phyloP scores from a whole-genome alignment of 2,888 invertebrate genomes.

The Phyto melanocephala region DNA sequence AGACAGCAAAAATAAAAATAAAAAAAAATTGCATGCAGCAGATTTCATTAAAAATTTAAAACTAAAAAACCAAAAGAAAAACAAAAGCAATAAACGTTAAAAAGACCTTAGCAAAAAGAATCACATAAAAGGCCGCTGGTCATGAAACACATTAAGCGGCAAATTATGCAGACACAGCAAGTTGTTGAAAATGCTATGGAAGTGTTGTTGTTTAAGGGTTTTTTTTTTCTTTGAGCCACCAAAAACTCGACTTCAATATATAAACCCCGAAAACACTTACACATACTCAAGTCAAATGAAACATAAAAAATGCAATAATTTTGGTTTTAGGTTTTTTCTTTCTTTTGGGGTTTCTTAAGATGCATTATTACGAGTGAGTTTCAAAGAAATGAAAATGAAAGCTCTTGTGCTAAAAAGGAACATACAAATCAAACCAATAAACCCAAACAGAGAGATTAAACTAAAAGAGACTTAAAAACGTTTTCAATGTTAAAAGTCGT shows the following conservation, averaged over 20 bases:
- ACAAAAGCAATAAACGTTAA: background rate
- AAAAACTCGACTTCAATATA: background rate
- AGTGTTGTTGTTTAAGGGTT: conserved; percentile 28
- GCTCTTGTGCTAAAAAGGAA: conserved; percentile 19
- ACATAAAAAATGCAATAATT: conserved; percentile 54
- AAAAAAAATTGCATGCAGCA: conserved; percentile 22
- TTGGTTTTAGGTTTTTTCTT: conserved; percentile 2
- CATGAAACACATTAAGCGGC: conserved; percentile 65
- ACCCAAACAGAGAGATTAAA: background rate
- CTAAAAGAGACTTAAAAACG: conserved; percentile 29
- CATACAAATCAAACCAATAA: background rate
- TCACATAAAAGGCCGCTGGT: conserved; percentile 61
- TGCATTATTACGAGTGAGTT: conserved; percentile 44
- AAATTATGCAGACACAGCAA: conserved; percentile 67
- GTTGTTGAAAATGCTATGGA: conserved; percentile 57
- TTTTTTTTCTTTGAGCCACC: conserved; percentile 1
- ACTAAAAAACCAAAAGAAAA: conserved; percentile 12
- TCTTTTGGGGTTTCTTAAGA: conserved; percentile 24
- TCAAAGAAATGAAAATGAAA: conserved; percentile 63
- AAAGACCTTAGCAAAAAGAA: conserved; percentile 38
- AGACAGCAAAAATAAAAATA: background rate
- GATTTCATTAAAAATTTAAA: conserved; percentile 42
- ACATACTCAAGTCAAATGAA: background rate
- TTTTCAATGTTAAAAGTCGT: conserved; percentile 45
- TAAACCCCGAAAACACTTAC: conserved; percentile 14